Evolutionary conservation across 2,888 invertebrate species (phyloP).

Genomic region (Drosophila anomalata): DNA sequence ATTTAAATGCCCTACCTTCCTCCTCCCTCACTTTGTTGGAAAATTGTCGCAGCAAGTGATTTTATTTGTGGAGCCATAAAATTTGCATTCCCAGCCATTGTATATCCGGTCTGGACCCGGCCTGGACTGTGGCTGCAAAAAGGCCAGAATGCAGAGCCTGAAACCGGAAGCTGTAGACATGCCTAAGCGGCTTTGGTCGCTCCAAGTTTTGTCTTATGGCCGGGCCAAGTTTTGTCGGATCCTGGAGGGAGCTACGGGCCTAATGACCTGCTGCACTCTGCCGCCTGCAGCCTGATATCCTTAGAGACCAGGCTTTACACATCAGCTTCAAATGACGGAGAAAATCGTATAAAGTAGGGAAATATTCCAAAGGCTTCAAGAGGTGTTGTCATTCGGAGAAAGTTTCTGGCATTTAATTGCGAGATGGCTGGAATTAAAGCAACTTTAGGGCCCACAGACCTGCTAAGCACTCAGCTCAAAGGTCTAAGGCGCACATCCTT

Average conservation of each 20-base stretch:
- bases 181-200: slow-evolving; percentile 69
- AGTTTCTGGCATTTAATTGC: neutral
- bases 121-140: neutral
- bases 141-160: neutral
- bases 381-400: neutral
- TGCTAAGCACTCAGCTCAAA: neutral
- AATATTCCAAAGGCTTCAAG: neutral
- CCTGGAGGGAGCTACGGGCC: neutral
- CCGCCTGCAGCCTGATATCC: slow-evolving; percentile 32
- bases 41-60: slow-evolving; percentile 58
- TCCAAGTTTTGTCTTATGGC: slow-evolving; percentile 40
- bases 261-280: slow-evolving; percentile 64
- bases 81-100: slow-evolving; percentile 61
- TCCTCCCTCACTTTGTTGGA: slow-evolving; percentile 17
- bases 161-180: slow-evolving; percentile 64
- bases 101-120: slow-evolving; percentile 7
- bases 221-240: slow-evolving; percentile 34
- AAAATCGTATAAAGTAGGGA: neutral
- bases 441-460: neutral
- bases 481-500: neutral
- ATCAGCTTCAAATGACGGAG: slow-evolving; percentile 24
- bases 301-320: slow-evolving; percentile 30
- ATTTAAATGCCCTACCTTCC: slow-evolving; percentile 57
- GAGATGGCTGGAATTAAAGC: neutral
- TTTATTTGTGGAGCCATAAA: slow-evolving; percentile 58